These are phyloP conservation scores for Halocaridina rubra DNA, from an alignment of 2,888 invertebrate genomes.

Conservation along the genomic window DNA sequence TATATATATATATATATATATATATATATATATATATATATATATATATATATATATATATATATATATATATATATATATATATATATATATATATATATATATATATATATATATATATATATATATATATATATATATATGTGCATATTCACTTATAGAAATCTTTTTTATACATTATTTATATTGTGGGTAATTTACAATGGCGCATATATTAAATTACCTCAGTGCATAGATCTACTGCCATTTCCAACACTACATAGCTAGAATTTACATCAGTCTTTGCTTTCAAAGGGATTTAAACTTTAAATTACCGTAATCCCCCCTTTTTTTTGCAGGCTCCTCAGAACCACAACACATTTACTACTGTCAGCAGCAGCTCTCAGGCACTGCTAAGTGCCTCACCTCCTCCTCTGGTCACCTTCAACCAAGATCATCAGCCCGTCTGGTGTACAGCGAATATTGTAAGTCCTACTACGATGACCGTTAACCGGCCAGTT, in stretches of 20 bases:
- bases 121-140: slow-evolving; percentile 7
- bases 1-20: slow-evolving; percentile 15
- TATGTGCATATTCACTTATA: neutral
- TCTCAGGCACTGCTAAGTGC: slow-evolving; percentile 35
- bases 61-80: slow-evolving; percentile 20
- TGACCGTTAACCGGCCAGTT: neutral
- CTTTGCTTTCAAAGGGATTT: too few species aligned
- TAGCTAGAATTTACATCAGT: too few species aligned
- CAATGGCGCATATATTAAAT: too few species aligned
- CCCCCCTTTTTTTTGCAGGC: slow-evolving; percentile 12
- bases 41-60: slow-evolving; percentile 20
- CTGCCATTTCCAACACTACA: too few species aligned
- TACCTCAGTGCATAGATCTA: too few species aligned
- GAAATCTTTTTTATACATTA: too few species aligned
- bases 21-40: slow-evolving; percentile 23
- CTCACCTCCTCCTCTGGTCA: slow-evolving; percentile 39
- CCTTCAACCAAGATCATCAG: slow-evolving; percentile 29
- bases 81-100: slow-evolving; percentile 24
- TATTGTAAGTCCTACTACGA: neutral
- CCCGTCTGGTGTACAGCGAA: slow-evolving; percentile 11
- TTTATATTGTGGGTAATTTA: too few species aligned
- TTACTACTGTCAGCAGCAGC: slow-evolving; percentile 36
- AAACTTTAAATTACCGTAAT: neutral
- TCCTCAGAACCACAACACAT: slow-evolving; percentile 30
- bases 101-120: slow-evolving; percentile 26